A percentile compares a stretch with the other conserved stretches of the same genome.
Conservation (phyloP, 2,113 vertebrate genomes). For the Oryzias celebensis region DNA sequence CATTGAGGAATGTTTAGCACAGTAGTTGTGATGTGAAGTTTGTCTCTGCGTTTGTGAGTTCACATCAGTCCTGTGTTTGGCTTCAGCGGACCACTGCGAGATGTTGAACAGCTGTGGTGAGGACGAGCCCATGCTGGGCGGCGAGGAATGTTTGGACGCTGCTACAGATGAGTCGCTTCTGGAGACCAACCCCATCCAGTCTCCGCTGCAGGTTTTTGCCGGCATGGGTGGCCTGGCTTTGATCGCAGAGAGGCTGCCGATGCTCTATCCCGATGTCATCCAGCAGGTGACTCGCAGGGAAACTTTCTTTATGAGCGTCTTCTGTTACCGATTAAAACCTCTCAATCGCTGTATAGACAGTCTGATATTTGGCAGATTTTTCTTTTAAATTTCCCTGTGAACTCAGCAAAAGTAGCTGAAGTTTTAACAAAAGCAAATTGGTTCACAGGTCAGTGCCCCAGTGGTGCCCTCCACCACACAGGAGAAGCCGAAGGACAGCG, state of each 20-base stretch:
- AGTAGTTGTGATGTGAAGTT: too few species aligned
- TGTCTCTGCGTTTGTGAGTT: too few species aligned
- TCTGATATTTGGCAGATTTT: too few species aligned
- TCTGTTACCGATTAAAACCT: too few species aligned
- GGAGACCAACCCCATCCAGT: slow-evolving; percentile 94
- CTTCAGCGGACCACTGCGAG: slow-evolving; percentile 86
- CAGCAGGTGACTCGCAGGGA: slow-evolving; percentile 85
- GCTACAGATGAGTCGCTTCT: slow-evolving; percentile 90
- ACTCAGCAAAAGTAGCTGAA: too few species aligned
- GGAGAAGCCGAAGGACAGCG: slow-evolving; percentile 97
- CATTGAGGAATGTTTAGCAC: too few species aligned
- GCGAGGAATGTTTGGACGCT: slow-evolving; percentile 89
- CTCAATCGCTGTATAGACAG: too few species aligned
- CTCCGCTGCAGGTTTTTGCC: slow-evolving; percentile 96
- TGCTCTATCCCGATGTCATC: slow-evolving; percentile 98
- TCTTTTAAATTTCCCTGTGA: too few species aligned
- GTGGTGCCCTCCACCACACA: slow-evolving; percentile 90
- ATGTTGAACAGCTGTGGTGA: slow-evolving; percentile 88
- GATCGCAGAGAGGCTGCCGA: slow-evolving; percentile 94
- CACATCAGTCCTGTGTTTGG: slow-evolving; percentile 25
- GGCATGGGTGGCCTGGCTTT: slow-evolving; percentile 97
- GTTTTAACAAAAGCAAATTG: too few species aligned
- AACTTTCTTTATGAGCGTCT: too few species aligned
- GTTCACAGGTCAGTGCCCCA: slow-evolving; percentile 89
- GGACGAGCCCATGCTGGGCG: slow-evolving; percentile 87